Conservation (phyloP, 1,140 invertebrate species). For the Monochamus saltuarius region DNA sequence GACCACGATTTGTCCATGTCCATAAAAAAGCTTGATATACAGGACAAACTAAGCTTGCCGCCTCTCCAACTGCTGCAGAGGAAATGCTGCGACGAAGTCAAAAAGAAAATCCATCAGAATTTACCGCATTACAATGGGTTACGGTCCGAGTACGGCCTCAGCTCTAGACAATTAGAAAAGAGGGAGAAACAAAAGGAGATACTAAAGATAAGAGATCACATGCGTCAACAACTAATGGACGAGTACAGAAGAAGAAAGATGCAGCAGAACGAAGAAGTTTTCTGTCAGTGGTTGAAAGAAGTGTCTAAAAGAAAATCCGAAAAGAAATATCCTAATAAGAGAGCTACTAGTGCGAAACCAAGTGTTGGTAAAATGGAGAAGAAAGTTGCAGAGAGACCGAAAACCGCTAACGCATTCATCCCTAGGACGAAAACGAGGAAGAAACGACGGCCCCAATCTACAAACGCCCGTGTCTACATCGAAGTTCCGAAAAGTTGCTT, state of each 20-base stretch:
- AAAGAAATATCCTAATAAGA: constrained; percentile 23
- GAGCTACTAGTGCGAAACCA: constrained; percentile 16
- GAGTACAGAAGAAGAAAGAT: constrained; percentile 42
- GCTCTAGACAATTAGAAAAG: constrained; percentile 39
- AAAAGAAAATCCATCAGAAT: constrained; percentile 30
- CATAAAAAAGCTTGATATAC: constrained; percentile 42
- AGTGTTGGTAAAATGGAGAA: constrained; percentile 9
- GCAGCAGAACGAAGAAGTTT: constrained; percentile 49
- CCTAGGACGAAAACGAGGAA: constrained; percentile 27
- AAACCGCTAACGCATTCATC: constrained; percentile 37
- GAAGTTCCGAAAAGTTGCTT: constrained; percentile 39
- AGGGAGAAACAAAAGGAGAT: constrained; percentile 36
- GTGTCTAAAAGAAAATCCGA: constrained; percentile 36
- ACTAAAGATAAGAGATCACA: constrained; percentile 37
- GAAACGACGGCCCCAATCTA: constrained; percentile 24
- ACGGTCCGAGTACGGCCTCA: constrained; percentile 49
- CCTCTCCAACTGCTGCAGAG: constrained; percentile 42
- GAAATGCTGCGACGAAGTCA: constrained; percentile 45
- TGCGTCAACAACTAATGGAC: constrained; percentile 38
- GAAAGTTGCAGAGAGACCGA: constrained; percentile 31
- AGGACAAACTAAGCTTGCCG: constrained; percentile 39
- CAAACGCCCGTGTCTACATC: constrained; percentile 38
- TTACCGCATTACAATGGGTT: constrained; percentile 46
- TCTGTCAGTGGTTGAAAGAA: constrained; percentile 47
- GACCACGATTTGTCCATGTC: constrained; percentile 41